These are phyloP conservation scores for Hippopotamus amphibius DNA, from an alignment of 2,113 vertebrate genomes.

Conservation along the genomic window DNA sequence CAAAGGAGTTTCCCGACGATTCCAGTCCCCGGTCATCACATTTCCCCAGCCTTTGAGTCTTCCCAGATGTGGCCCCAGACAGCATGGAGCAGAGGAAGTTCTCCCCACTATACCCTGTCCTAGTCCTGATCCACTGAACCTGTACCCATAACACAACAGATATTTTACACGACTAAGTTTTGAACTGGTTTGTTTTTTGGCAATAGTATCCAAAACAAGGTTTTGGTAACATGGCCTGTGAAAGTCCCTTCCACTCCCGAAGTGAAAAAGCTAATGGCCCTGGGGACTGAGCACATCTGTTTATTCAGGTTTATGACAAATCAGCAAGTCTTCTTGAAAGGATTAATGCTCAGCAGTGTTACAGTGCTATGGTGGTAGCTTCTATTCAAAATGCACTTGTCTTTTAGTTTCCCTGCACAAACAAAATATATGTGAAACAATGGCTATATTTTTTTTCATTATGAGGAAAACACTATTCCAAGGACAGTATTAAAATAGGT, in stretches of 20 bases:
- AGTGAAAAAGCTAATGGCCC: neutral
- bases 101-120: neutral
- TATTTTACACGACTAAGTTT: neutral
- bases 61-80: accelerated
- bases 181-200: neutral
- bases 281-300: neutral
- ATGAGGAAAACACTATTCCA: neutral
- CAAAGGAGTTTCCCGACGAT: neutral
- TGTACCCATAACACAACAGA: neutral
- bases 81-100: neutral
- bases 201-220: neutral
- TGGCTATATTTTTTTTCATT: neutral
- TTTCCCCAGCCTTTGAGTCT: neutral
- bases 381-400: neutral
- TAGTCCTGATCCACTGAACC: neutral
- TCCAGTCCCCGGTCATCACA: neutral
- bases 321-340: neutral
- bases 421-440: neutral
- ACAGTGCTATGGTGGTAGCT: neutral
- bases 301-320: neutral
- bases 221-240: neutral
- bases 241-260: neutral
- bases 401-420: neutral
- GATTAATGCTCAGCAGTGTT: neutral
- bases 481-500: neutral